These are phyloP conservation scores for Agriopis marginaria DNA, from an alignment of 2,888 invertebrate genomes.

Conservation along the genomic window DNA sequence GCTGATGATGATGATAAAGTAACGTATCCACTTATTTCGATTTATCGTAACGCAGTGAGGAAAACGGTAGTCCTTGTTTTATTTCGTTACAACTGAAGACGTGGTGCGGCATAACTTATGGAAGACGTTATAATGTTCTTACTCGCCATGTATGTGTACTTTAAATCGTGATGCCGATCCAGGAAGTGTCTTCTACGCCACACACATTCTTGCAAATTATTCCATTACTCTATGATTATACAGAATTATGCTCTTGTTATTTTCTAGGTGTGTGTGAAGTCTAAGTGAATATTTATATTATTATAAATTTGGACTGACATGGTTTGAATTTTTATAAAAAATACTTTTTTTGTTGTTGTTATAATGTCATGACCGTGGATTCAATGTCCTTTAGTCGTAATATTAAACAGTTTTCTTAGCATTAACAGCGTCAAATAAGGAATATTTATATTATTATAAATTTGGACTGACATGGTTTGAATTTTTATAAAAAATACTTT, in stretches of 20 bases:
- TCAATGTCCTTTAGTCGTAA: no score
- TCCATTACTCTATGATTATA: not conserved
- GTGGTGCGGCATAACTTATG: conserved; percentile 60
- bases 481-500: no score
- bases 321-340: no score
- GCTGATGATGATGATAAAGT: no score
- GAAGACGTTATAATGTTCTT: conserved; percentile 36
- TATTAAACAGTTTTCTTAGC: no score
- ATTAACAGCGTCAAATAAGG: no score
- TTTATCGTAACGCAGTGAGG: conserved; percentile 1
- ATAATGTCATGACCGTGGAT: no score
- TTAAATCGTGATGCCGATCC: conserved; percentile 45
- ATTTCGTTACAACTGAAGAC: conserved; percentile 68
- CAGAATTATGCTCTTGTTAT: conserved; percentile 35
- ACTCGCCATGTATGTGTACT: conserved; percentile 63
- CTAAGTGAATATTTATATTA: no score
- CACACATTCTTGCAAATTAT: not conserved
- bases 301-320: no score
- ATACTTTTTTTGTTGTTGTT: no score
- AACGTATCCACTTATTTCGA: conserved; percentile 2
- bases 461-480: no score
- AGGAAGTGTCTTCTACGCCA: conserved; percentile 24
- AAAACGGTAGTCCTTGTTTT: conserved; percentile 71
- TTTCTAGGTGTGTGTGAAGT: conserved; percentile 3
- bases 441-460: no score